phyloP scores from a whole-genome alignment of 2,113 vertebrate species.

The Caracal caracal region DNA sequence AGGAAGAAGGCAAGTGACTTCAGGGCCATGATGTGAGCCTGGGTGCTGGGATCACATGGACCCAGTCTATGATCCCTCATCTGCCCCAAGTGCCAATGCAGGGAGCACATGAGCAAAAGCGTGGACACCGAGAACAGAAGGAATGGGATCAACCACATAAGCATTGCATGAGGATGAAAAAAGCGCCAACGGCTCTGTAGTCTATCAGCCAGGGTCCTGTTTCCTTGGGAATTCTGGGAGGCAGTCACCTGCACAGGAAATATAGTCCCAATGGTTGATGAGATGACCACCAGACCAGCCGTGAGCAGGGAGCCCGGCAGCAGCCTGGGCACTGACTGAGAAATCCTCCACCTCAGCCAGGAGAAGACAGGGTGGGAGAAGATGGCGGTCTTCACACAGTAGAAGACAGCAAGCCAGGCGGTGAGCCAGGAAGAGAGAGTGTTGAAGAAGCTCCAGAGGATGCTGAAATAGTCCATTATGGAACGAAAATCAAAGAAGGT shows the following conservation, averaged over 20 bases:
- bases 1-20: constrained; percentile 78
- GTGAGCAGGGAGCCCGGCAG: not conserved
- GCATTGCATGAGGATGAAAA: not conserved
- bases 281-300: not conserved
- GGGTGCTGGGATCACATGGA: not conserved
- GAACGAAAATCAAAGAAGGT: not conserved
- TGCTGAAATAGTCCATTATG: fast-evolving
- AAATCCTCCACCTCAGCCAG: constrained; percentile 61
- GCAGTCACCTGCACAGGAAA: fast-evolving
- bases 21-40: constrained; percentile 63
- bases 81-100: constrained; percentile 35
- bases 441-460: constrained; percentile 26
- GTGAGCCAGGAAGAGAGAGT: constrained; percentile 35
- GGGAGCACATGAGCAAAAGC: constrained; percentile 62
- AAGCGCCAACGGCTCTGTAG: fast-evolving
- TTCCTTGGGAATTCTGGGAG: not conserved
- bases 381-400: constrained; percentile 51
- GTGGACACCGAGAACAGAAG: constrained; percentile 55
- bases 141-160: not conserved
- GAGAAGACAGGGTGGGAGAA: constrained; percentile 47
- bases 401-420: constrained; percentile 56
- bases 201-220: not conserved
- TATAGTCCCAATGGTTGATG: not conserved
- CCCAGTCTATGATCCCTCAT: not conserved
- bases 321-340: not conserved